phyloP scores from a whole-genome alignment of 2,113 vertebrate species.

The Redunca redunca region DNA sequence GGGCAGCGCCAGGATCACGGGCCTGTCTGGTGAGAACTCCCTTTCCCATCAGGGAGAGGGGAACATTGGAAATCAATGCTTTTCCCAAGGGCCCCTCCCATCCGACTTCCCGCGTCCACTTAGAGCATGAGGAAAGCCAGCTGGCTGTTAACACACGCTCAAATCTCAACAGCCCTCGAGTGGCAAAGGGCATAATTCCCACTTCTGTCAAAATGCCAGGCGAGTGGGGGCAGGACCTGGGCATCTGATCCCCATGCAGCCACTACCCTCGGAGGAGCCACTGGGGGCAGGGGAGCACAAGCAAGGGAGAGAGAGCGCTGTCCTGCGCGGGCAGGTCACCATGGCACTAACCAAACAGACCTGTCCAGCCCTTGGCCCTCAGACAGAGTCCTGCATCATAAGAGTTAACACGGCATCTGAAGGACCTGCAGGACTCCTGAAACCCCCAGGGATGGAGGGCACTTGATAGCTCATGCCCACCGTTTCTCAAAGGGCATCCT shows the following conservation, averaged over 20 bases:
- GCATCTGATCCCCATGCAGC: neutral
- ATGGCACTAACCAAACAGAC: neutral
- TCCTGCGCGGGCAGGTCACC: neutral
- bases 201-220: slow-evolving; percentile 49
- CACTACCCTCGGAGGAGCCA: neutral
- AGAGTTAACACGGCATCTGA: neutral
- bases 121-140: slow-evolving; percentile 16
- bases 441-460: neutral
- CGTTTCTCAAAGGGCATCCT: neutral
- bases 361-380: neutral
- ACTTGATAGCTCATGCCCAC: accelerated
- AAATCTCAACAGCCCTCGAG: slow-evolving; percentile 25
- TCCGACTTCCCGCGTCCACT: neutral
- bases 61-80: slow-evolving; percentile 1
- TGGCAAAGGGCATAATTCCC: slow-evolving; percentile 43
- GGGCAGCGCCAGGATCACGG: accelerated
- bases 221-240: neutral
- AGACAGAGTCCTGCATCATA: neutral
- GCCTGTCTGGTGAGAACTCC: neutral
- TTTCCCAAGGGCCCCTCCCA: neutral
- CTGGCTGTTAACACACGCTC: slow-evolving; percentile 22
- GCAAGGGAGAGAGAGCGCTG: neutral
- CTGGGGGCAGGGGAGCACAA: neutral
- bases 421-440: neutral
- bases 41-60: neutral